Percentiles rank a stretch among this genome's conserved stretches.
These are phyloP conservation scores for Conus betulinus DNA, from an alignment of 1,140 invertebrate species.

Conservation along the genomic window DNA sequence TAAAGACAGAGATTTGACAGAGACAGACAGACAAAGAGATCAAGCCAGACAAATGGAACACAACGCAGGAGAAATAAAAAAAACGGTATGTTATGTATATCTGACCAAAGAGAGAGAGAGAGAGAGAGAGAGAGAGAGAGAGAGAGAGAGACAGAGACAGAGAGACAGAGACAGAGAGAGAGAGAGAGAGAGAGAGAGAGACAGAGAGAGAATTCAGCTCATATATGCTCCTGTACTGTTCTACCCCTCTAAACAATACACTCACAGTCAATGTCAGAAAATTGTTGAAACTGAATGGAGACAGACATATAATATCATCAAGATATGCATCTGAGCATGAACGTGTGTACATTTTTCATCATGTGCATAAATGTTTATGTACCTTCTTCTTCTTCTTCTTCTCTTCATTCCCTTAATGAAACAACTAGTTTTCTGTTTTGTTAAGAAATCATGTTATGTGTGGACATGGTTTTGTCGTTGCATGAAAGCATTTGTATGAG, in stretches of 20 bases:
- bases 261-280: not conserved
- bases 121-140: not conserved
- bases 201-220: not conserved
- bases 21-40: too few species aligned
- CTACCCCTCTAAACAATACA: too few species aligned
- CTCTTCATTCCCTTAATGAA: too few species aligned
- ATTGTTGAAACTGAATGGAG: not conserved
- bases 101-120: not conserved
- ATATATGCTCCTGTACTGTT: too few species aligned
- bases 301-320: not conserved
- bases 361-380: not conserved
- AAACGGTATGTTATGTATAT: not conserved
- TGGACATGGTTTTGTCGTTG: too few species aligned
- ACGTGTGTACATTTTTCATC: not conserved
- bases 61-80: not conserved
- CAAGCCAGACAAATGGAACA: not conserved
- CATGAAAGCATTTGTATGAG: too few species aligned
- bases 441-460: too few species aligned
- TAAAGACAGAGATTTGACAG: too few species aligned
- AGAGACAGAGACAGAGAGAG: slow-evolving; percentile 1
- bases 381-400: too few species aligned
- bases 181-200: too few species aligned
- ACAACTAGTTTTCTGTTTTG: too few species aligned
- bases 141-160: slow-evolving; percentile 9
- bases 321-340: too few species aligned